Conservation (phyloP, 1,140 invertebrate genomes). For the Galleria mellonella region DNA sequence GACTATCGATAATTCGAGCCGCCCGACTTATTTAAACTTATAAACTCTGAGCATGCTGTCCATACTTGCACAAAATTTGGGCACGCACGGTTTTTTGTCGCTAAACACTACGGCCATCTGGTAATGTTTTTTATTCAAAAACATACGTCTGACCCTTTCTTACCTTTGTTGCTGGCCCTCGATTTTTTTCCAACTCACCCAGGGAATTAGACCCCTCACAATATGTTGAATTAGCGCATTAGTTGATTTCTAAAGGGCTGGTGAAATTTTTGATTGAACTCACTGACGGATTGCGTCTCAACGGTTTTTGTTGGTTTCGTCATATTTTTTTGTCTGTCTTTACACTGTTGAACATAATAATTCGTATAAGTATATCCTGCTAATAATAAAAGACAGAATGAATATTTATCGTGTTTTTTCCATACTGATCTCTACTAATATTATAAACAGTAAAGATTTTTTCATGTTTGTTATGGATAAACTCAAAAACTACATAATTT, state of each 20-base stretch:
- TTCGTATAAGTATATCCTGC: too few relatives aligned
- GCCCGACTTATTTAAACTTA: not conserved
- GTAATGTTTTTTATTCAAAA: slow-evolving; percentile 63
- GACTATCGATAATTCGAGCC: too few relatives aligned
- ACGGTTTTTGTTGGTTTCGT: slow-evolving; percentile 32
- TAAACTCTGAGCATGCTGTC: slow-evolving; percentile 23
- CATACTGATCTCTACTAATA: too few relatives aligned
- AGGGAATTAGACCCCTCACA: slow-evolving; percentile 51
- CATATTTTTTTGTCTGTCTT: too few relatives aligned
- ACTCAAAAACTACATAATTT: too few relatives aligned
- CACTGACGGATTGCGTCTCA: slow-evolving; percentile 64
- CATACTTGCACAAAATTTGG: slow-evolving; percentile 51
- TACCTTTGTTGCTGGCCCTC: slow-evolving; percentile 64
- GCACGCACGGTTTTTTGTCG: slow-evolving; percentile 69
- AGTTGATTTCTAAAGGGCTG: slow-evolving; percentile 64
- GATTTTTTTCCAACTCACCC: slow-evolving; percentile 52
- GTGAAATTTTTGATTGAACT: slow-evolving; percentile 68
- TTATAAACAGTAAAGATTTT: too few relatives aligned
- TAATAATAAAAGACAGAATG: too few relatives aligned
- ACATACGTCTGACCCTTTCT: slow-evolving; percentile 69
- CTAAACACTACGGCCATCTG: slow-evolving; percentile 68
- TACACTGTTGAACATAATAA: too few relatives aligned
- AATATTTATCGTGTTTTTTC: too few relatives aligned
- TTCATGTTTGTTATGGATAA: too few relatives aligned
- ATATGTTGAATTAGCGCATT: slow-evolving; percentile 72